A percentile compares a stretch with the other conserved stretches of the same genome.
Conservation (phyloP, 2,888 invertebrate species). For the Tortrix viridana region DNA sequence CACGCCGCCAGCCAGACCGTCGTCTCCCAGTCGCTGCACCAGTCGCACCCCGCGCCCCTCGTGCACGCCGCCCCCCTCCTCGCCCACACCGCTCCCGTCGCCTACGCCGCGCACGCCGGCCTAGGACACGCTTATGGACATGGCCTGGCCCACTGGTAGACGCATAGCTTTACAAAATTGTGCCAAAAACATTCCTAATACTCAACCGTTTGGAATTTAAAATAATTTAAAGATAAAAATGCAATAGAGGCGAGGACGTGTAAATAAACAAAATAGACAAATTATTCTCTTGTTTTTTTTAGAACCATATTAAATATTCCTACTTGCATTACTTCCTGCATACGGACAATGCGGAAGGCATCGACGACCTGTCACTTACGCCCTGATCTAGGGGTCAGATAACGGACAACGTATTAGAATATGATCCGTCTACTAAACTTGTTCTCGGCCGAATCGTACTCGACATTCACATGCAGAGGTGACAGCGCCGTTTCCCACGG, state of each 20-base stretch:
- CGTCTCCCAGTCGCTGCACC: constrained; percentile 22
- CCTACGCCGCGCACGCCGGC: constrained; percentile 27
- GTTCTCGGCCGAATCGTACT: constrained; percentile 13
- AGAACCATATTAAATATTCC: background rate
- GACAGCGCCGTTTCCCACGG: constrained; percentile 25
- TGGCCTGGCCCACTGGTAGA: constrained; percentile 35
- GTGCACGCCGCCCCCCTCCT: constrained; percentile 44
- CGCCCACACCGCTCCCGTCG: constrained; percentile 25
- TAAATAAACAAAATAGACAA: constrained; percentile 37
- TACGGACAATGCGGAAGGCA: constrained; percentile 20
- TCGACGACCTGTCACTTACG: constrained; percentile 21
- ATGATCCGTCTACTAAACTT: constrained; percentile 6
- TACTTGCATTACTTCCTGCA: constrained; percentile 15
- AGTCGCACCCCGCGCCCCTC: constrained; percentile 26
- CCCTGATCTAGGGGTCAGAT: constrained; percentile 15
- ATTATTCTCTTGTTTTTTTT: constrained; percentile 18
- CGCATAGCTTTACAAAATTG: constrained; percentile 22
- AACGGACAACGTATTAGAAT: constrained; percentile 5
- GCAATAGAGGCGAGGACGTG: constrained; percentile 31
- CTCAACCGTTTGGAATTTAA: constrained; percentile 33
- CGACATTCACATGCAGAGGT: constrained; percentile 18
- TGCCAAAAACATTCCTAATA: constrained; percentile 35
- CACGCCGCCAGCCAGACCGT: constrained; percentile 24
- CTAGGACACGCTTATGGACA: constrained; percentile 15
- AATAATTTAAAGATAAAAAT: constrained; percentile 23